Conservation (phyloP, 2,113 vertebrate genomes). For the Empidonax traillii region DNA sequence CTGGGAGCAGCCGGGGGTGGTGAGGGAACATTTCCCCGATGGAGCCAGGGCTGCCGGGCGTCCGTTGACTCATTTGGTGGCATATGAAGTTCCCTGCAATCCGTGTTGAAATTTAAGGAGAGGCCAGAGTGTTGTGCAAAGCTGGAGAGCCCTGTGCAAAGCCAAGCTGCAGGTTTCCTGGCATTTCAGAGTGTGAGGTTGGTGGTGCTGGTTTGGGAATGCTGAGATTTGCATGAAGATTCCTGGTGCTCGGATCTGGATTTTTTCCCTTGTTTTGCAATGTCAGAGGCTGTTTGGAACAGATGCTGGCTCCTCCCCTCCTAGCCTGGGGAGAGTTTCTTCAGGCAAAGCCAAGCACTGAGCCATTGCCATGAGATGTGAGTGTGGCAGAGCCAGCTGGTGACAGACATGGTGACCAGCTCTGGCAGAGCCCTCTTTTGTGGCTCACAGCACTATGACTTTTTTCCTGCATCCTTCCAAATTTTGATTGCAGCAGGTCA, state of each 20-base stretch:
- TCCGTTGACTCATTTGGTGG: fast-evolving
- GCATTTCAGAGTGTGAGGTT: not conserved
- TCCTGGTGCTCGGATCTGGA: not conserved
- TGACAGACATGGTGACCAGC: not conserved
- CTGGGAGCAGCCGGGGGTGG: not conserved
- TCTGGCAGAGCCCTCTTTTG: not conserved
- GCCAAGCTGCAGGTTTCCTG: not conserved
- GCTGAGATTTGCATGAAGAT: not conserved
- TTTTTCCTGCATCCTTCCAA: not conserved
- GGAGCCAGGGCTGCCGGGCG: not conserved
- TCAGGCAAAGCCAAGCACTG: not conserved
- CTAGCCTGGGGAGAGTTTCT: not conserved
- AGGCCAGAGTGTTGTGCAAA: not conserved
- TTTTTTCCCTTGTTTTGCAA: not conserved
- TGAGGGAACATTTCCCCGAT: not conserved
- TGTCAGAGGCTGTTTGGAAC: not conserved
- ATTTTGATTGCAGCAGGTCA: not conserved
- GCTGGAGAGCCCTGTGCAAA: not conserved
- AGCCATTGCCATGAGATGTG: not conserved
- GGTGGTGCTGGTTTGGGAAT: not conserved
- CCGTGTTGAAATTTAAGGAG: not conserved
- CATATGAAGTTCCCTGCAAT: not conserved
- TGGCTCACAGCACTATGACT: not conserved
- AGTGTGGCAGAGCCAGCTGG: not conserved
- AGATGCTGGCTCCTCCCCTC: not conserved